phyloP scores from a whole-genome alignment of 64 coral and sea anemone species.

The Trachythela sp. region DNA sequence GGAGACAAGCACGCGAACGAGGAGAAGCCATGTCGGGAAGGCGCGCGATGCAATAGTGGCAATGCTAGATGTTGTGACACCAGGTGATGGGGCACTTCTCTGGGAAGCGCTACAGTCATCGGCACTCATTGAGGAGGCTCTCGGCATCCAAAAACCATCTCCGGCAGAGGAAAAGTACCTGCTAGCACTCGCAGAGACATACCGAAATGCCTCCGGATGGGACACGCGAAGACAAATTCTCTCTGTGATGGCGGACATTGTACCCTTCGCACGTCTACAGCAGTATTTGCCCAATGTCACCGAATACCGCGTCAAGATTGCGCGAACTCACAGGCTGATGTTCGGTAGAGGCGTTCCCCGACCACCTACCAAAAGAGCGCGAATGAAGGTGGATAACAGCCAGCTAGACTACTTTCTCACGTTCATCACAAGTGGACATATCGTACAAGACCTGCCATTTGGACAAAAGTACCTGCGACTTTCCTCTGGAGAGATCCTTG shows the following conservation, averaged over 20 bases:
- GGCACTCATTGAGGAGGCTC: background rate
- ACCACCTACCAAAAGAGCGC: background rate
- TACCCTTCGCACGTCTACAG: background rate
- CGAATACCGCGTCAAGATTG: background rate
- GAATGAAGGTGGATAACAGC: conserved; percentile 16
- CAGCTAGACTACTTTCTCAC: conserved; percentile 15
- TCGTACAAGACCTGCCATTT: background rate
- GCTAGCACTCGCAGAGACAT: background rate
- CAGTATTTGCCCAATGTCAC: background rate
- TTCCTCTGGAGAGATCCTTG: conserved; percentile 15
- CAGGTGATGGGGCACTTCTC: conserved; percentile 9
- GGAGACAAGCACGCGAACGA: background rate
- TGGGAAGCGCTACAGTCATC: background rate
- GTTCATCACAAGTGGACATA: background rate
- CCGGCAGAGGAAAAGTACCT: background rate
- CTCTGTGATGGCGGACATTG: background rate
- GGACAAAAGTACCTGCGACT: conserved; percentile 9
- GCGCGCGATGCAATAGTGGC: conserved; percentile 15
- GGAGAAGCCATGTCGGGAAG: background rate
- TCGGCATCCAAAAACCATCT: background rate
- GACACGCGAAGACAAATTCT: conserved; percentile 24
- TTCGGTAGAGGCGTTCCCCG: background rate
- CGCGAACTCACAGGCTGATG: background rate
- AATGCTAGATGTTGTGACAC: background rate
- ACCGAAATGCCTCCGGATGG: background rate